phyloP scores from a whole-genome alignment of 2,797 vertebrate species.

The Microcaecilia unicolor region DNA sequence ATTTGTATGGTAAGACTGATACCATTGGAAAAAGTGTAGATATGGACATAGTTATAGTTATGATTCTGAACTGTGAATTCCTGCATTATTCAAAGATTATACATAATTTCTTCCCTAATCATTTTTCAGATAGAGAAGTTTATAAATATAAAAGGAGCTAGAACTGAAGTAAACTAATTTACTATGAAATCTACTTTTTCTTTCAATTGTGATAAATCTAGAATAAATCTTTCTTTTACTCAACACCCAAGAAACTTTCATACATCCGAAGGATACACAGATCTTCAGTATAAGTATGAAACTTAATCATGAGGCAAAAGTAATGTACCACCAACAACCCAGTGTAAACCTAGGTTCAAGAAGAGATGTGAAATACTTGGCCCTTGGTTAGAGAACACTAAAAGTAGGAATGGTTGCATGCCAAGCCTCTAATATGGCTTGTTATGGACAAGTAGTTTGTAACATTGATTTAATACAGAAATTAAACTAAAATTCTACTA shows the following conservation, averaged over 20 bases:
- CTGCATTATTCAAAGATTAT: constrained; percentile 28
- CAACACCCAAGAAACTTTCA: constrained; percentile 23
- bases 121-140: constrained; percentile 25
- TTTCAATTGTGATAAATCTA: constrained; percentile 46
- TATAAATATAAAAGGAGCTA: constrained; percentile 42
- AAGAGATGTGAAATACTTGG: constrained; percentile 5
- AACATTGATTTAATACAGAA: constrained; percentile 31
- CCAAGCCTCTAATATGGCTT: constrained; percentile 10
- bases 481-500: constrained; percentile 26
- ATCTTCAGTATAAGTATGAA: constrained; percentile 17
- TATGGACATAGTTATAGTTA: constrained; percentile 18
- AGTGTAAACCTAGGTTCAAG: constrained; percentile 26
- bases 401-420: constrained; percentile 2
- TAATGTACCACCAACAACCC: constrained; percentile 22
- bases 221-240: constrained; percentile 29
- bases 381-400: constrained; percentile 13
- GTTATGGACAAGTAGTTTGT: constrained; percentile 9
- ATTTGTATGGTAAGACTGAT: constrained; percentile 41
- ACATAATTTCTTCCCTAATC: constrained; percentile 25
- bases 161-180: no score
- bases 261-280: neutral
- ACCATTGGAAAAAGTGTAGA: constrained; percentile 51
- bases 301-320: constrained; percentile 26
- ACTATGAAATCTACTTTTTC: constrained; percentile 33
- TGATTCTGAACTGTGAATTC: constrained; percentile 33